Base-by-base conservation (phyloP, 2,888 invertebrate species). In the Leptinotarsa tumamoca region DNA sequence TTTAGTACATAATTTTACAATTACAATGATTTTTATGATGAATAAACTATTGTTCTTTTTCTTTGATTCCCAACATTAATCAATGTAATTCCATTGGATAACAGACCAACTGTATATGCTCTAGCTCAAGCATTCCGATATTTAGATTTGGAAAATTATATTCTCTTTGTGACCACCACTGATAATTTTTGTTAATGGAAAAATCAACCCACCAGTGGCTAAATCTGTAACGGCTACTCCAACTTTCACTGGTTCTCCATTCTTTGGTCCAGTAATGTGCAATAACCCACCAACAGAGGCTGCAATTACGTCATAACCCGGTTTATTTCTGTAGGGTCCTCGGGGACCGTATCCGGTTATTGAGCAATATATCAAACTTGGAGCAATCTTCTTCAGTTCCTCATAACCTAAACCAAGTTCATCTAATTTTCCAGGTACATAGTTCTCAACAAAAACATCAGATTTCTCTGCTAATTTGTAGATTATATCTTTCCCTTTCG, bases 301-400 rank as follows among this genome's bases (percentile, higher is more conserved):
- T 1, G 97, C 98, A 81, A 99, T 96, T 0, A 97, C 96, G 89
- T 99, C 99, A 88, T 98, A 98, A 81, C 99, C 99, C n/a, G 97
- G 96, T 82, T 94, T 93, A 27, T 91, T 90, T 4, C 92, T 90
- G 88, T 98, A 98, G 0, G 97, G 98, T 0, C 99, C 98, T 43
- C 91, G 90, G 0, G 93, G 90, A 0, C 99, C 99, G 87, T 95
- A 99, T 0, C 98, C 98, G 70, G 96, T 96, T 70, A 99, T 91
- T 0, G 98, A 97, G 88, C 98, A 98, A 87, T 98, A 99, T 78
- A 99, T 93, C 21, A 99, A 90, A 72, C 91, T 91, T 0, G 97
- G 96, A 63, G 95, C 94, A 3, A 94, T 83, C 68, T 88, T 84
- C 68, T 90, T 91, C 50, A 98, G 85, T 54, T 92, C 90, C 15